These are phyloP conservation scores for Sitophilus oryzae DNA, from an alignment of 1,140 invertebrate species.

Conservation along the genomic window DNA sequence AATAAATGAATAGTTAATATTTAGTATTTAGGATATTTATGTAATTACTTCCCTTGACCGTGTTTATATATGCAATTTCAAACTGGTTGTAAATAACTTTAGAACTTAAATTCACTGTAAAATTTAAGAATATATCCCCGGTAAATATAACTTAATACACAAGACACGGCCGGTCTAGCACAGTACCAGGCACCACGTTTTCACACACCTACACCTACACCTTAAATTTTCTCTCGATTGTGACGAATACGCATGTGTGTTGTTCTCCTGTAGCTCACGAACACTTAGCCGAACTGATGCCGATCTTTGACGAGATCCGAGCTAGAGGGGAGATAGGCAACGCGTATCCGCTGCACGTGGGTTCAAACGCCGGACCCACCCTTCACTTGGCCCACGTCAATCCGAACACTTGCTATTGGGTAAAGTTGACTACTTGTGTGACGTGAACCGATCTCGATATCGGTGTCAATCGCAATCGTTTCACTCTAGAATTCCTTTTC, in stretches of 20 bases:
- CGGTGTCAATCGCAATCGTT: no score
- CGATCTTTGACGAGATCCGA: slow-evolving; percentile 86
- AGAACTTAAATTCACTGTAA: no score
- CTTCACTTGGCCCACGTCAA: slow-evolving; percentile 42
- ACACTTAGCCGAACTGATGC: slow-evolving; percentile 87
- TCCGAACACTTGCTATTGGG: slow-evolving; percentile 61
- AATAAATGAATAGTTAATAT: no score
- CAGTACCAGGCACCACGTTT: not conserved
- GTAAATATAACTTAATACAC: not conserved
- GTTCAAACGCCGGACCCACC: slow-evolving; percentile 46
- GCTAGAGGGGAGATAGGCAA: slow-evolving; percentile 80
- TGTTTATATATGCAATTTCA: no score
- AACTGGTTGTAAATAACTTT: no score
- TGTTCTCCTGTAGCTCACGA: slow-evolving; percentile 66
- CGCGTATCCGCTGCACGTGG: slow-evolving; percentile 80
- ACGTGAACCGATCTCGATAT: no score
- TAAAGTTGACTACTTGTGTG: slow-evolving; percentile 42
- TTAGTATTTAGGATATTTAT: no score
- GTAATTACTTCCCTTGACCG: no score
- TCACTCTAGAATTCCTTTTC: no score
- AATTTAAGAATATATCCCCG: not conserved
- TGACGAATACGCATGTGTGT: slow-evolving; percentile 22
- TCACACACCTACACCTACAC: not conserved
- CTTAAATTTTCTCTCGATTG: slow-evolving; percentile 20
- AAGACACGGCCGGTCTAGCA: not conserved